Evolutionary conservation across 2,888 invertebrate genomes (phyloP), one percentile per base, ranked within the genome.

Genomic region (Pantelozetes paolii): DNA sequence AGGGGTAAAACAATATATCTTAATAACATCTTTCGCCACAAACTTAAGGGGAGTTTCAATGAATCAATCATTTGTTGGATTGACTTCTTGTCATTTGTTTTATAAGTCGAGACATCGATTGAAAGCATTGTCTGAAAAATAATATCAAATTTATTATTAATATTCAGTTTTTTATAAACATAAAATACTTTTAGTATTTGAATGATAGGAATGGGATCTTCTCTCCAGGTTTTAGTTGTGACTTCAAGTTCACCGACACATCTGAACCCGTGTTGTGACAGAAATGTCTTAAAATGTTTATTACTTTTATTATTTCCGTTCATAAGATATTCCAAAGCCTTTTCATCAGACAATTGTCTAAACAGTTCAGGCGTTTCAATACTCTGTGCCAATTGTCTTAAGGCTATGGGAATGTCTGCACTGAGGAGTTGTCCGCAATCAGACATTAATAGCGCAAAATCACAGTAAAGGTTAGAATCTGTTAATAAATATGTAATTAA

Each of bases 251-350:
- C 85, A 78, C 82, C 79, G 36, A 84, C 79, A 78, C 84, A 82
- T 59, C 92, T 85, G 81, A 90, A 89, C 0, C 91, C 91, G 79
- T 91, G 89, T 71, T 85, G 83, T n/a, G 85, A 81, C 73, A 92
- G 82, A 80, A 92, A 90, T 2, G 82, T 79, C 0, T 83, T 79
- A 30, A 89, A 85, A 69, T 86, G 82, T 1, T 82, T 78, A 62
- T 84, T 82, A 1, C 86, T 81, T 13, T 81, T 82, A 0, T 85
- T 84, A 69, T 85, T 83, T 77, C 88, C 85, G 0, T 80, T 78
- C 77, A 84, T 80, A 18, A 90, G 80, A 89, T 89, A 90, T n/a
- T 82, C 76, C 71, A 85, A 79, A 0, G 86, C 88, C 0, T 84
- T 80, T 57, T 84, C 45, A 18, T 70, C 71, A 54, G 26, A 42